Evolutionary conservation across 2,888 invertebrate species (phyloP), one percentile per base, ranked within the genome.

Genomic region (Slavum lentiscoides): DNA sequence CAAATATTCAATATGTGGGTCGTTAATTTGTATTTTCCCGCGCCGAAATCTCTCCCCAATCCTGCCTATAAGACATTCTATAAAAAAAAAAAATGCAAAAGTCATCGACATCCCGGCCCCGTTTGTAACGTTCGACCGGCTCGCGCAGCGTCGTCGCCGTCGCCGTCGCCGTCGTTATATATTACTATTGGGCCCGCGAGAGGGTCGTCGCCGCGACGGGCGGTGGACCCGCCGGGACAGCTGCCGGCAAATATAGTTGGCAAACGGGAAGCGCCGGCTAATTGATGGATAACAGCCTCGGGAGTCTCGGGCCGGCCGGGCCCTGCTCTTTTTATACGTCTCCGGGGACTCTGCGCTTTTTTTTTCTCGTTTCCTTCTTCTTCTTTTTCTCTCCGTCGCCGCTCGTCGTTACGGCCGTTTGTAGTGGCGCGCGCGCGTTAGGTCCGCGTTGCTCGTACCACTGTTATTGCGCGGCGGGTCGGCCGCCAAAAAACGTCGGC

Each of bases 241-340:
- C 69, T 21, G 49, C 19, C 73, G 61, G 43, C 19, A 11, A 55
- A 17, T 55, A 74, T 49, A 53, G 23, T 64, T 74, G 74, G 74
- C 74, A 67, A 66, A 58, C 15, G 2, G 37, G 43, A 1, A n/a
- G 61, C 21, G 15, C 7, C 39, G 43, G 43, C 77, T 80, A 80
- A 80, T 80, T 80, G 77, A 80, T 80, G 77, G 77, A 80, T 80
- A 70, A 80, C 77, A 80, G 70, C 70, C 69, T 61, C 69, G 39
- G 69, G 77, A 64, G 77, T 37, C 64, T 64, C n/a, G 21, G 21
- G 21, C 43, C 58, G 37, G 64, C 30, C 30, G 4, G 1, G 23
- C 8, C 17, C 21, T 43, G 37, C 49, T 77, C 69, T 80, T 80
- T 80, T 80, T 80, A 80, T 70, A 72, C 19, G 77, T 64, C 77